A percentile compares a stretch with the other conserved stretches of the same genome.
Conservation (phyloP, 1,140 invertebrate species). For the Meloidogyne hapla region DNA sequence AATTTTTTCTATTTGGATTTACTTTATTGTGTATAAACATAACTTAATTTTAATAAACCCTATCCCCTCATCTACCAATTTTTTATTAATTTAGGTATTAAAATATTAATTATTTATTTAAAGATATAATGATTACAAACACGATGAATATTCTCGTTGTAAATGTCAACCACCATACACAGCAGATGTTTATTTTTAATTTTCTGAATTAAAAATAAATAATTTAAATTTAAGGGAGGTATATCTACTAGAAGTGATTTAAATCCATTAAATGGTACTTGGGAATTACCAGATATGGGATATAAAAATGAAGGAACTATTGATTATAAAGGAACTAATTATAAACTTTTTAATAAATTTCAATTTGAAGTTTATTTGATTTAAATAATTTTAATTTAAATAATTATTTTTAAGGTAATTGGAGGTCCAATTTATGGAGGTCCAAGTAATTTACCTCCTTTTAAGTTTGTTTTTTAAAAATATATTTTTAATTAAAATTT, state of each 20-base stretch:
- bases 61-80: too few relatives aligned
- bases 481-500: background rate
- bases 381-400: background rate
- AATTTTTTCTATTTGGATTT: too few relatives aligned
- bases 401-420: constrained; percentile 51
- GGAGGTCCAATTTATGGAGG: constrained; percentile 69
- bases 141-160: constrained; percentile 75
- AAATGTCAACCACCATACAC: constrained; percentile 75
- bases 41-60: too few relatives aligned
- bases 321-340: constrained; percentile 71
- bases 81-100: too few relatives aligned
- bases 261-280: constrained; percentile 57
- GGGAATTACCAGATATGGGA: constrained; percentile 70
- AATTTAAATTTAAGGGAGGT: constrained; percentile 64
- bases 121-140: constrained; percentile 41
- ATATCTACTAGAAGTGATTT: constrained; percentile 65
- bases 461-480: constrained; percentile 32
- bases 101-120: background rate
- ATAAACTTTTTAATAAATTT: constrained; percentile 65
- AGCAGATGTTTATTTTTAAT: constrained; percentile 66
- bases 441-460: constrained; percentile 34
- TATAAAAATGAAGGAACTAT: constrained; percentile 72
- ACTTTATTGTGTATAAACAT: too few relatives aligned
- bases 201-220: constrained; percentile 64
- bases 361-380: constrained; percentile 68